Evolutionary conservation across 92 coral and sea anemone species (phyloP).

Genomic region (Virgularia gustaviana): DNA sequence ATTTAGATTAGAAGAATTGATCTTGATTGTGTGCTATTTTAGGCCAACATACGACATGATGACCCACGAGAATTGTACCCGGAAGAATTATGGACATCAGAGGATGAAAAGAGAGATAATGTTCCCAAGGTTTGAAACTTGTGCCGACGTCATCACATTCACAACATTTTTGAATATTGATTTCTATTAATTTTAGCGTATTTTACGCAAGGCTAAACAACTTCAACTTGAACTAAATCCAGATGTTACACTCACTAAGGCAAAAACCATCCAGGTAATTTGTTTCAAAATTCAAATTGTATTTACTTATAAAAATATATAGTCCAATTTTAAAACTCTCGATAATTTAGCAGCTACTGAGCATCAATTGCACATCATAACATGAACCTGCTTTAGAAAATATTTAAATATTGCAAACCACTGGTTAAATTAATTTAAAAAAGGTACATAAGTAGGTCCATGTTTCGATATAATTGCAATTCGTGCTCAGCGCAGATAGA

Average conservation of each 20-base stretch:
- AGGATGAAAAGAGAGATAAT: neutral
- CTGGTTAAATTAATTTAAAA: too few species aligned
- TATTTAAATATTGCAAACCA: too few species aligned
- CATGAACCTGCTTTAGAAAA: too few species aligned
- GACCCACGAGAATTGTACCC: neutral
- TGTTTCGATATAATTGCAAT: too few species aligned
- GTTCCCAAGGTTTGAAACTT: neutral
- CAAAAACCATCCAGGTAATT: conserved; percentile 9
- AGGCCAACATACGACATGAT: conserved; percentile 5
- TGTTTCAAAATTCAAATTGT: too few species aligned
- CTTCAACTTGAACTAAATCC: conserved; percentile 20
- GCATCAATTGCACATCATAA: too few species aligned
- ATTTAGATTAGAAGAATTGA: neutral
- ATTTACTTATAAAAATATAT: too few species aligned
- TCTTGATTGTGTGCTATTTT: neutral
- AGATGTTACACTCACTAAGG: neutral
- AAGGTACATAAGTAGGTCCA: too few species aligned
- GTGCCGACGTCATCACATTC: neutral
- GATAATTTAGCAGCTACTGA: too few species aligned
- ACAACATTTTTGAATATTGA: neutral
- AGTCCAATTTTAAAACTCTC: too few species aligned
- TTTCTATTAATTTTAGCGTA: neutral
- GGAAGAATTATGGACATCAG: neutral
- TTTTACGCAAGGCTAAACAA: conserved; percentile 20
- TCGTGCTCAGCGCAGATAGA: too few species aligned